Conservation (phyloP, 2,888 invertebrate species). For the Teleiodes luculella region DNA sequence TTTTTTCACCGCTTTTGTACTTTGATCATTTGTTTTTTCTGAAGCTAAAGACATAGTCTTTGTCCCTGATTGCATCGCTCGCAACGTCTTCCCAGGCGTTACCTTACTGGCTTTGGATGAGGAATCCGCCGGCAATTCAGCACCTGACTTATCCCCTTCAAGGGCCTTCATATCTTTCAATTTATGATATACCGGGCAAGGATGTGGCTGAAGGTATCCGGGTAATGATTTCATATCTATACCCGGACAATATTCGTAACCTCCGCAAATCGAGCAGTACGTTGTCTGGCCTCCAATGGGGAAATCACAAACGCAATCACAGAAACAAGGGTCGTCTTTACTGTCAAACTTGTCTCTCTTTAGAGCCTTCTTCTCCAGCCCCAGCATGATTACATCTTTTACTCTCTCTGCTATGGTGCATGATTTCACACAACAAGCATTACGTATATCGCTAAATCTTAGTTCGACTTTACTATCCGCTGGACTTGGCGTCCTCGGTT, state of each 20-base stretch:
- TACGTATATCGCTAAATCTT: conserved; percentile 51
- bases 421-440: conserved; percentile 58
- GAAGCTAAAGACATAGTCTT: no score
- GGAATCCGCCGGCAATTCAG: no score
- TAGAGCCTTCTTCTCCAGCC: conserved; percentile 35
- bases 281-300: conserved; percentile 58
- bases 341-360: conserved; percentile 29
- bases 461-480: conserved; percentile 61
- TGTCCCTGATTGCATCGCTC: no score
- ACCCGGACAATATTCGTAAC: conserved; percentile 59
- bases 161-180: conserved; percentile 51
- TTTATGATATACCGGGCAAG: conserved; percentile 69
- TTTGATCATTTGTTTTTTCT: no score
- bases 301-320: conserved; percentile 65
- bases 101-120: no score
- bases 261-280: conserved; percentile 66
- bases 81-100: no score
- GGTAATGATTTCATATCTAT: conserved; percentile 57
- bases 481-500: conserved; percentile 45
- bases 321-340: conserved; percentile 54
- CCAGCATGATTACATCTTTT: conserved; percentile 59
- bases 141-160: conserved; percentile 27
- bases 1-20: no score
- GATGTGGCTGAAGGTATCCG: conserved; percentile 54
- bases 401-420: conserved; percentile 61